phyloP scores from a whole-genome alignment of 2,113 vertebrate species.

The Illadopsis cleaveri region DNA sequence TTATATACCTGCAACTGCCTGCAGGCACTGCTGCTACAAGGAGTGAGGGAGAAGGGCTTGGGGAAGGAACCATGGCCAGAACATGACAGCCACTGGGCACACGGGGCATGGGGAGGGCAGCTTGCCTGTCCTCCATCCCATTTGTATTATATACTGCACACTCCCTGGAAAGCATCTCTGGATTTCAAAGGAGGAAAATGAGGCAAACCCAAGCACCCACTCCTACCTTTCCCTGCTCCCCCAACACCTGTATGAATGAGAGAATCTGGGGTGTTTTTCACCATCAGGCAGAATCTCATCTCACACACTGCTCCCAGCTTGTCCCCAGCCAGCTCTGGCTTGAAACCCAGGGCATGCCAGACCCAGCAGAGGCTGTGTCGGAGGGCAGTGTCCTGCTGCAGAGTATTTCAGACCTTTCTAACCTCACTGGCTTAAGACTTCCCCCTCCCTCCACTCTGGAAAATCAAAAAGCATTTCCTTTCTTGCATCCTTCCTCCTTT shows the following conservation, averaged over 20 bases:
- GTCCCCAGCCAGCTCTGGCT: background rate
- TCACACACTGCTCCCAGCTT: rapidly evolving
- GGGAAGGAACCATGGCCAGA: background rate
- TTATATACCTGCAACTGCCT: background rate
- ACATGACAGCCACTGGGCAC: rapidly evolving
- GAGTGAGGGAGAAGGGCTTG: background rate
- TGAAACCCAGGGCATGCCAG: background rate
- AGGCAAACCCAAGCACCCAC: background rate
- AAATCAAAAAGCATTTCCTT: background rate
- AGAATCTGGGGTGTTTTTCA: background rate
- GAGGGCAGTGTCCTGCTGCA: background rate
- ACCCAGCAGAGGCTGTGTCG: rapidly evolving
- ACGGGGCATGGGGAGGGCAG: background rate
- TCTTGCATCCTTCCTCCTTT: rapidly evolving
- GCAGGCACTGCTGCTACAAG: background rate
- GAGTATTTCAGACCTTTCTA: background rate
- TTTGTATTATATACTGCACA: rapidly evolving
- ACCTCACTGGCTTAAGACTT: background rate
- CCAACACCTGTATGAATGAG: rapidly evolving
- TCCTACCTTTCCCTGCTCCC: background rate
- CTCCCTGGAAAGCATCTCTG: background rate
- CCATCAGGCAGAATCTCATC: background rate
- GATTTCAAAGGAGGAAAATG: background rate
- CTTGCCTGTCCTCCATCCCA: background rate
- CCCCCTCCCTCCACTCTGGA: background rate